A percentile compares a stretch with the other conserved stretches of the same genome.
Evolutionary conservation across 2,888 invertebrate genomes (phyloP).

Genomic region (Stenoptilia bipunctidactyla): DNA sequence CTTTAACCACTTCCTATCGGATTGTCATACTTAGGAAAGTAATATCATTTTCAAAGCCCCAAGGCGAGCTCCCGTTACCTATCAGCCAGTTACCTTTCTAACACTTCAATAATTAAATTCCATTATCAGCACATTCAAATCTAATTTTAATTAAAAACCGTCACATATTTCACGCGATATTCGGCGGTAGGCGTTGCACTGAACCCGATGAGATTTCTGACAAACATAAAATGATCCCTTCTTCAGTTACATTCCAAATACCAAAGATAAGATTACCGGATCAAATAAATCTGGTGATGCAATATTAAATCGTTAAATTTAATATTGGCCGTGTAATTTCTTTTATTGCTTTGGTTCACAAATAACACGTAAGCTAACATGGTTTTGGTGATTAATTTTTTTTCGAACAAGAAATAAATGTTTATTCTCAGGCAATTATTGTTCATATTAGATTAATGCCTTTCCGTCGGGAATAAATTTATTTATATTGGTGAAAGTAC

Average conservation of each 20-base stretch:
- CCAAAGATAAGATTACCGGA: slow-evolving; percentile 33
- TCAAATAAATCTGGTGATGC: slow-evolving; percentile 32
- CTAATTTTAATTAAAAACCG: slow-evolving; percentile 69
- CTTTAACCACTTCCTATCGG: neutral
- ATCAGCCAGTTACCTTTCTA: slow-evolving; percentile 37
- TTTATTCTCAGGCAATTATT: slow-evolving; percentile 62
- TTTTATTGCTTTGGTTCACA: slow-evolving; percentile 64
- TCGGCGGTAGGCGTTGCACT: slow-evolving; percentile 61
- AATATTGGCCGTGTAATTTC: slow-evolving; percentile 61
- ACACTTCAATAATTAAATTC: slow-evolving; percentile 54
- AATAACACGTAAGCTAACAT: slow-evolving; percentile 53
- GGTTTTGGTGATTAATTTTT: slow-evolving; percentile 48
- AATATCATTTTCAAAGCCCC: neutral
- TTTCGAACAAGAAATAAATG: slow-evolving; percentile 49
- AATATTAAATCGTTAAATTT: slow-evolving; percentile 68
- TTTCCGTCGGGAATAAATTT: slow-evolving; percentile 32
- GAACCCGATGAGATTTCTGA: slow-evolving; percentile 32
- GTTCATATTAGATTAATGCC: slow-evolving; percentile 42
- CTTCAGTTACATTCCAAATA: too few species aligned
- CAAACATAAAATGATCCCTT: slow-evolving; percentile 8
- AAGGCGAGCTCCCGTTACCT: slow-evolving; percentile 25
- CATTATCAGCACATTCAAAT: slow-evolving; percentile 55
- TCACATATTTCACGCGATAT: slow-evolving; percentile 66
- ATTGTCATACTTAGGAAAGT: neutral
- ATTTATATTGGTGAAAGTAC: slow-evolving; percentile 26